A percentile compares a stretch with the other conserved stretches of the same genome.
Evolutionary conservation across 2,888 invertebrate species (phyloP).

Genomic region (Torymus auratus): DNA sequence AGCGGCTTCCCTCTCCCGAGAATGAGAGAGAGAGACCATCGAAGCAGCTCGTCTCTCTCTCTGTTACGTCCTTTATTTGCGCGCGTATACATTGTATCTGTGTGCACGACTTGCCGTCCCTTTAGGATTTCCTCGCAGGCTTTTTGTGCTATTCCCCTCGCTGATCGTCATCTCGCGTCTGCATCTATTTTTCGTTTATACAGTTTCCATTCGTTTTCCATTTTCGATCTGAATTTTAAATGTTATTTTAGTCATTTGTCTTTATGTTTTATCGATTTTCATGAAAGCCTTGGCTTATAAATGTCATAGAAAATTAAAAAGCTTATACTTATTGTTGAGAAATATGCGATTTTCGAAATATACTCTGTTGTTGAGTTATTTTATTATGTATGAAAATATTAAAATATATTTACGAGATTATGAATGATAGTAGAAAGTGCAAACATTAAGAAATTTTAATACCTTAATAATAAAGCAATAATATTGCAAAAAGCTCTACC

Average conservation of each 20-base stretch:
- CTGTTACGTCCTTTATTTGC: conserved; percentile 33
- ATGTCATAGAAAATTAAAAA: too few species aligned
- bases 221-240: not conserved
- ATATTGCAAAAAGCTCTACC: too few species aligned
- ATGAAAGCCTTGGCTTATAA: too few species aligned
- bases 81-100: not conserved
- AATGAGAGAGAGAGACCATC: conserved; percentile 21
- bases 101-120: not conserved
- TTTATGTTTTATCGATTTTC: too few species aligned
- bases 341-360: too few species aligned
- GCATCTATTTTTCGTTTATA: not conserved
- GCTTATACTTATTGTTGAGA: too few species aligned
- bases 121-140: not conserved
- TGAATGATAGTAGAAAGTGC: not conserved
- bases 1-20: conserved; percentile 74
- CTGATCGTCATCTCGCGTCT: not conserved
- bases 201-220: not conserved
- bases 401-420: not conserved
- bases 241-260: too few species aligned
- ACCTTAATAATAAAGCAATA: too few species aligned
- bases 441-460: not conserved
- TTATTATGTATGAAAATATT: not conserved
- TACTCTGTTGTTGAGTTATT: too few species aligned
- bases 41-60: conserved; percentile 5
- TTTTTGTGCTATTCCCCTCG: not conserved